Base-by-base conservation (phyloP, 2,113 vertebrate genomes). In the Thalassoma bifasciatum region DNA sequence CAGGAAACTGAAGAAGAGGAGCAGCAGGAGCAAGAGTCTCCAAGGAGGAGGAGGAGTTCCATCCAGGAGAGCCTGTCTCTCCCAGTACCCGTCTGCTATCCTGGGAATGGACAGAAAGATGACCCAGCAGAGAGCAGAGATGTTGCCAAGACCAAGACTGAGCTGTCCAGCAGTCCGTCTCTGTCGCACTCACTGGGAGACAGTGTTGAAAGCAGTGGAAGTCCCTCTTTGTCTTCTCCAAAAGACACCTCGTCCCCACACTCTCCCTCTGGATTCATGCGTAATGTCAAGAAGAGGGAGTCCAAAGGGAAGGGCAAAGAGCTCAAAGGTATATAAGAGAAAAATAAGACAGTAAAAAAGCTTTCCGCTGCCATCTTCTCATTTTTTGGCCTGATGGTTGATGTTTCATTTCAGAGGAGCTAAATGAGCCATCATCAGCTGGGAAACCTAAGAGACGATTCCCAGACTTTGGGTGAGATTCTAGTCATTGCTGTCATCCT, bases 381-480 rank as follows among this genome's bases (percentile, higher is more conserved):
- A 30, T 66, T 23, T 5, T 52, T 56, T 23, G 63, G 4, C 34
- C 54, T 19, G n/a, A 60, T 66, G 2, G 21, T 44, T 40, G 5
- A 34, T 47, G 49, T 77, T 81, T 79, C 7, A 34, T 88, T 91
- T 47, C 79, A 95, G 96, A 97, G 64, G 96, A 96, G 67, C 77
- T 90, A 49, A 94, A 66, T 88, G 96, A 98, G 76, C 82, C 81
- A 77, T 80, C 90, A 24, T 56, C 87, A 4, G 73, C 90, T 50
- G 96, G 94, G 61, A 98, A 97, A 87, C 81, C 93, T 51, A 98
- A 95, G 92, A 93, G 96, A 86, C 90, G 95, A 86, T 98, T 98
- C 90, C 95, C 96, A 84, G 96, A 97, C 90, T 97, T 98, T 93
- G 96, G 96, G 96, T 96, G 90, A 79, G 87, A 81, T 37, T 65